Evolutionary conservation across 2,113 vertebrate species (phyloP).

Genomic region (Cololabis saira): DNA sequence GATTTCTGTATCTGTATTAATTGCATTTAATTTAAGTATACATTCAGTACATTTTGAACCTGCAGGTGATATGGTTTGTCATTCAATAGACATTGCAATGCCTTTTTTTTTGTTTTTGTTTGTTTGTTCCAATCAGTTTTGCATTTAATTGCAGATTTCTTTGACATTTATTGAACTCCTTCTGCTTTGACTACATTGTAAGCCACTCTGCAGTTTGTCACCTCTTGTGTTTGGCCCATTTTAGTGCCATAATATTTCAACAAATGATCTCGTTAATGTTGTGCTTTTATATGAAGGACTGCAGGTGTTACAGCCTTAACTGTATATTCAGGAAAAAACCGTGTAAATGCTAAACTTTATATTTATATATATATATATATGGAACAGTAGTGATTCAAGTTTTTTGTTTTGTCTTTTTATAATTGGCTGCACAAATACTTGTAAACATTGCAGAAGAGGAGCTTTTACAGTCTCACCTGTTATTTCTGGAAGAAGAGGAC

Average conservation of each 20-base stretch:
- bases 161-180: no score
- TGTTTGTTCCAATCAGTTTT: constrained; percentile 21
- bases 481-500: neutral
- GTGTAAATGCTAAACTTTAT: constrained; percentile 39
- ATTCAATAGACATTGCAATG: no score
- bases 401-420: neutral
- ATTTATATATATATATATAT: constrained; percentile 52
- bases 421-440: constrained; percentile 39
- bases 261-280: constrained; percentile 23
- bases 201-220: neutral
- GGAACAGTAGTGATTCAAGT: constrained; percentile 7
- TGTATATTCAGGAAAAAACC: constrained; percentile 39
- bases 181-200: no score
- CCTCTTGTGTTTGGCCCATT: constrained; percentile 6
- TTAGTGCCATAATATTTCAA: constrained; percentile 2
- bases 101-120: no score
- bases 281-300: constrained; percentile 36
- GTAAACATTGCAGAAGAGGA: neutral
- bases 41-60: neutral
- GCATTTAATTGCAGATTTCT: constrained; percentile 21
- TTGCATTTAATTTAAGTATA: no score
- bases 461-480: neutral
- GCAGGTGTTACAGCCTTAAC: constrained; percentile 24
- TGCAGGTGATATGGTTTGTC: neutral
- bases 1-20: no score